A percentile compares a stretch with the other conserved stretches of the same genome.
These are phyloP conservation scores for Semicossyphus pulcher DNA, from an alignment of 2,113 vertebrate genomes.

Conservation along the genomic window DNA sequence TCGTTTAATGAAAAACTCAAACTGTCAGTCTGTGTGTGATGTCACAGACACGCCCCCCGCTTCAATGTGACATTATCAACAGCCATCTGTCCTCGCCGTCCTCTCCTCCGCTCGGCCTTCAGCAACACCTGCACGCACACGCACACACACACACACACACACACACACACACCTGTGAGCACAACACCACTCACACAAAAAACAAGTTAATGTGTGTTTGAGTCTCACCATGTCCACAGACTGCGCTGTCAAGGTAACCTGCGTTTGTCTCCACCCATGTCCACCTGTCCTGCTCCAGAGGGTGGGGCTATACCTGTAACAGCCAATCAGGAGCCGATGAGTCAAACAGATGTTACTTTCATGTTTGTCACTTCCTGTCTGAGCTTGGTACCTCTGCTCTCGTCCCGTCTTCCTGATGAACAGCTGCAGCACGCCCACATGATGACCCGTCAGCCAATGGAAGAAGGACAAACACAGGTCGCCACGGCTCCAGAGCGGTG, in stretches of 20 bases:
- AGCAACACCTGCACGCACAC: constrained; percentile 60
- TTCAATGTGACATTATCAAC: constrained; percentile 69
- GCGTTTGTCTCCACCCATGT: constrained; percentile 88
- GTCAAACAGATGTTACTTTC: rapidly evolving
- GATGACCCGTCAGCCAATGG: constrained; percentile 87
- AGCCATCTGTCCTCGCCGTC: constrained; percentile 54
- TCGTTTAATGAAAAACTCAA: background rate
- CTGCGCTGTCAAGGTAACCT: constrained; percentile 82
- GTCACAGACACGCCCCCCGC: constrained; percentile 61
- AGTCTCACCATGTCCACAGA: constrained; percentile 88
- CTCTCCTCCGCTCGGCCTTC: constrained; percentile 57
- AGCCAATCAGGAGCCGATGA: constrained; percentile 32
- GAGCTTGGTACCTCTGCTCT: constrained; percentile 53
- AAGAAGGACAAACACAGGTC: constrained; percentile 90
- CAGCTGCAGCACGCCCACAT: constrained; percentile 88
- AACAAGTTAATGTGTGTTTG: background rate
- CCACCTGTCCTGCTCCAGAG: constrained; percentile 89
- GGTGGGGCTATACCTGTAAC: constrained; percentile 78
- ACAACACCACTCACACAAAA: background rate
- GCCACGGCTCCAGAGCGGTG: constrained; percentile 56
- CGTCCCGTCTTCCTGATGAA: constrained; percentile 82
- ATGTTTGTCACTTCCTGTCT: background rate
- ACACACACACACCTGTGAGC: background rate
- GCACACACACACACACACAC: background rate
- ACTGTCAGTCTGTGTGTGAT: background rate